These are phyloP conservation scores for Cyrtonyx montezumae DNA, from an alignment of 2,113 vertebrate species.

Conservation along the genomic window DNA sequence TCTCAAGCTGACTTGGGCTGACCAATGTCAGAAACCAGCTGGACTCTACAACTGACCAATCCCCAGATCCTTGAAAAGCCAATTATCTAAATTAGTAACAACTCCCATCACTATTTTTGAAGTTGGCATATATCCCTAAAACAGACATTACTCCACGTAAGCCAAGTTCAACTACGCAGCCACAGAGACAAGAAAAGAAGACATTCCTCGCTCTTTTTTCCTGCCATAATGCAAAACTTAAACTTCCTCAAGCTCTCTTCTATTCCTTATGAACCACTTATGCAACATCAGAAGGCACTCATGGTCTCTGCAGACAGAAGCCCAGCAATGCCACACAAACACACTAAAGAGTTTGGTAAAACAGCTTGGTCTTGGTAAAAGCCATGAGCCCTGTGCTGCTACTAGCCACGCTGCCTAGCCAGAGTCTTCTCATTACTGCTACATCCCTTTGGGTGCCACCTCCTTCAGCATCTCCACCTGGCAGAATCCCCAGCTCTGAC, in stretches of 20 bases:
- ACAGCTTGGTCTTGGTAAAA: not conserved
- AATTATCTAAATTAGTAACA: conserved; percentile 71
- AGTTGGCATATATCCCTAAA: not conserved
- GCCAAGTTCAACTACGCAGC: not conserved
- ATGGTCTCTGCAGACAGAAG: not conserved
- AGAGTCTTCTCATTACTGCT: not conserved
- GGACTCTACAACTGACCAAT: conserved; percentile 23
- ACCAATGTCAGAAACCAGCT: conserved; percentile 35
- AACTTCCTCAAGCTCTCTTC: conserved; percentile 31
- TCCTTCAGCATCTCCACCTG: not conserved
- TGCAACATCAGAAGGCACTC: conserved; percentile 4
- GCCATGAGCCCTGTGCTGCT: not conserved
- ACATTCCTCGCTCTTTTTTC: rapidly evolving
- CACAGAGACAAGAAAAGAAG: not conserved
- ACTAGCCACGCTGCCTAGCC: not conserved
- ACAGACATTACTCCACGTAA: conserved; percentile 1
- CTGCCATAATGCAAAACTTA: not conserved
- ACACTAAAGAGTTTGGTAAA: not conserved
- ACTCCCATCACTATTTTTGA: conserved; percentile 57
- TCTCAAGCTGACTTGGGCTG: not conserved
- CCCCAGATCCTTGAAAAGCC: conserved; percentile 54
- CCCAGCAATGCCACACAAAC: not conserved
- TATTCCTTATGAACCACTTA: conserved; percentile 18
- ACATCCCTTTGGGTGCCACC: not conserved
- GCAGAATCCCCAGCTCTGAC: not conserved